Conservation (phyloP, 2,113 vertebrate species). For the Malurus cyaneus region DNA sequence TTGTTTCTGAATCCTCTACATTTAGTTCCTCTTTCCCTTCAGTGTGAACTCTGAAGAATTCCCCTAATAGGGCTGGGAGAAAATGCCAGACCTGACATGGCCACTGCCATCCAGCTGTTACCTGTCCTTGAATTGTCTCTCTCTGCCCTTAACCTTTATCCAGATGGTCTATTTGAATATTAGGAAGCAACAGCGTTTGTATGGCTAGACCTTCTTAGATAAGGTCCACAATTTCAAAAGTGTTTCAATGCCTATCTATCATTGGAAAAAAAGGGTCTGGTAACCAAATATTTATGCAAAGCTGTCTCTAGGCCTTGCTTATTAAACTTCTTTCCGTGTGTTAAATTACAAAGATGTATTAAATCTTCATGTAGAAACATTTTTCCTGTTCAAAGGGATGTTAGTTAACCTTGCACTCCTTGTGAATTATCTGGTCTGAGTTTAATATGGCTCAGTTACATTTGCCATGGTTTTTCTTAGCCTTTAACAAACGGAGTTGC, state of each 20-base stretch:
- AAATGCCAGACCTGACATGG: background rate
- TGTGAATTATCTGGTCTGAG: background rate
- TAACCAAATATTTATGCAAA: constrained; percentile 3
- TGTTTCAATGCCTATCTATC: background rate
- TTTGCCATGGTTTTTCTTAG: background rate
- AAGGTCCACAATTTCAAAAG: background rate
- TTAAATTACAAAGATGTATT: background rate
- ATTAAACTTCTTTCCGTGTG: background rate
- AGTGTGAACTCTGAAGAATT: background rate
- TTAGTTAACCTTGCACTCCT: background rate
- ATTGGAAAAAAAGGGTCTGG: background rate
- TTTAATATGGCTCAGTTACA: background rate
- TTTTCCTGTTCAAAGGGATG: background rate
- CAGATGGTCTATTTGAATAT: background rate
- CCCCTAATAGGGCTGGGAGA: background rate
- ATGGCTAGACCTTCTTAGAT: background rate
- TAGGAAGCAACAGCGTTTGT: background rate
- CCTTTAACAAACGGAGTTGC: background rate
- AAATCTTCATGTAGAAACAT: background rate
- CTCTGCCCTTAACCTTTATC: background rate
- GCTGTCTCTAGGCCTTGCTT: background rate
- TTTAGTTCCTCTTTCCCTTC: background rate
- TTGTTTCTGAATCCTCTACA: background rate
- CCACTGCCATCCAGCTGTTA: background rate
- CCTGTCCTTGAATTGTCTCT: background rate